Evolutionary conservation across 2,888 invertebrate genomes (phyloP).

Genomic region (Synanthedon andrenaeformis): DNA sequence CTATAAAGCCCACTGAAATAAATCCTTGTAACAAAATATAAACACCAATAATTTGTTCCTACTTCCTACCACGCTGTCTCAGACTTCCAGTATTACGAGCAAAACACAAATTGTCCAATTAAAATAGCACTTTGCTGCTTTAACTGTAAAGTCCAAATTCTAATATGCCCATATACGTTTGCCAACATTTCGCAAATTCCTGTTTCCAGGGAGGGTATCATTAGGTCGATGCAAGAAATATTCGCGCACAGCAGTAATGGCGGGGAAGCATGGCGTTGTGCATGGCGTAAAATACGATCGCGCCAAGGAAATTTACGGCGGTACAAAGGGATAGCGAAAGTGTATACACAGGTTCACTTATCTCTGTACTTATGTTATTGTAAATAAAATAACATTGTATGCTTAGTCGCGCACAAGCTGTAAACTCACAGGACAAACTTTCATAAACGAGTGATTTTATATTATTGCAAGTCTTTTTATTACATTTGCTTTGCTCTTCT

Average conservation of each 20-base stretch:
- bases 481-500: no score
- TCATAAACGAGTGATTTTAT: no score
- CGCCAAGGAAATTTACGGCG: slow-evolving; percentile 29
- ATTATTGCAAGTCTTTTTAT: no score
- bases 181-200: background rate
- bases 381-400: slow-evolving; percentile 1
- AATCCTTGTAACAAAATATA: slow-evolving; percentile 4
- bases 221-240: slow-evolving; percentile 15
- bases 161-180: background rate
- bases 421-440: no score
- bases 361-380: background rate
- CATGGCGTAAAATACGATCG: slow-evolving; percentile 13
- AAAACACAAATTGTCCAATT: background rate
- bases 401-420: background rate
- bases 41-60: slow-evolving; percentile 9
- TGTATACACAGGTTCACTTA: background rate
- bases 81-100: background rate
- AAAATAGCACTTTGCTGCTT: background rate
- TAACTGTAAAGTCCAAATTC: background rate
- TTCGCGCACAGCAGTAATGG: slow-evolving; percentile 16
- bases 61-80: slow-evolving; percentile 5
- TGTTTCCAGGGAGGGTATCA: slow-evolving; percentile 10
- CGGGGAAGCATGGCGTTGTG: slow-evolving; percentile 10
- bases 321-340: slow-evolving; percentile 6
- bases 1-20: slow-evolving; percentile 6